phyloP scores from a whole-genome alignment of 2,113 vertebrate genomes.

The Rhipidura dahli region DNA sequence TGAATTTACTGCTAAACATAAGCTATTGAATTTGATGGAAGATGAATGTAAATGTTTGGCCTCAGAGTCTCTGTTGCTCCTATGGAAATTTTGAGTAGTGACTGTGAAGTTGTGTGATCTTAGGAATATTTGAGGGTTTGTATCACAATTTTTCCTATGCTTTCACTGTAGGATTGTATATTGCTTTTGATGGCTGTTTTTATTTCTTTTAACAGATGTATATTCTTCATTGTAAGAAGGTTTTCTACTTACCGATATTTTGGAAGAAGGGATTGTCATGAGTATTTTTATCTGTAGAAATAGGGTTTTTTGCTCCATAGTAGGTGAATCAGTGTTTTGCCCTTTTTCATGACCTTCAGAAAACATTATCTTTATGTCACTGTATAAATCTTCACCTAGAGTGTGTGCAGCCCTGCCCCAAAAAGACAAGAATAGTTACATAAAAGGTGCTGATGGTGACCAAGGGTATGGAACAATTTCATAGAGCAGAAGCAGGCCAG shows the following conservation, averaged over 20 bases:
- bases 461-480: not conserved
- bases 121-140: not conserved
- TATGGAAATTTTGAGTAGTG: conserved; percentile 6
- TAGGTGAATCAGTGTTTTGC: not conserved
- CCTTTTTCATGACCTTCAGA: not conserved
- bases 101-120: not conserved
- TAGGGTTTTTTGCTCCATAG: not conserved
- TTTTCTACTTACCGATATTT: not conserved
- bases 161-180: not conserved
- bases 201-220: not conserved
- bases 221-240: not conserved
- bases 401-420: not conserved
- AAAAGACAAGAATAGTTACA: not conserved
- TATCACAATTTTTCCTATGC: not conserved
- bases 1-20: conserved; percentile 26
- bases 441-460: not conserved
- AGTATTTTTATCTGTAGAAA: not conserved
- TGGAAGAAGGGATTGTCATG: not conserved
- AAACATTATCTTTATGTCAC: not conserved
- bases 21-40: conserved; percentile 23
- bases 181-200: not conserved
- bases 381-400: not conserved
- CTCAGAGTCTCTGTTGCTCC: not conserved
- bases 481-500: not conserved
- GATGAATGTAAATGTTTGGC: conserved; percentile 30